These are phyloP conservation scores for Ectropis grisescens DNA, from an alignment of 1,140 invertebrate species.

Conservation along the genomic window DNA sequence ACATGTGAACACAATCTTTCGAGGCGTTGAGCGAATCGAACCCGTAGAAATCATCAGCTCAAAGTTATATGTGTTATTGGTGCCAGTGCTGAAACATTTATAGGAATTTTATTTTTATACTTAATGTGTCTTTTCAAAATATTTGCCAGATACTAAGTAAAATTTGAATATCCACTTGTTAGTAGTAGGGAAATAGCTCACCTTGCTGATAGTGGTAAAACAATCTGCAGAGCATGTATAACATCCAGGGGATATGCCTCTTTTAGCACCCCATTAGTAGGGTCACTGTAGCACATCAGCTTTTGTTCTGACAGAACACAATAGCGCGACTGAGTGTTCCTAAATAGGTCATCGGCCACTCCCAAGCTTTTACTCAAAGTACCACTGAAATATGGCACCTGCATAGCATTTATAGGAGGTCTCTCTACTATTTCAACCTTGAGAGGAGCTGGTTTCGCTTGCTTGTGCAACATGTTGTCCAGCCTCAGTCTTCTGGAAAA, in stretches of 20 bases:
- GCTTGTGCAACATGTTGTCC: constrained; percentile 35
- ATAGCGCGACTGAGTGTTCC: constrained; percentile 43
- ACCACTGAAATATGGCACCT: constrained; percentile 39
- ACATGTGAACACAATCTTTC: constrained; percentile 48
- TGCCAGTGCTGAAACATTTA: constrained; percentile 24
- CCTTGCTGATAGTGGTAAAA: constrained; percentile 52
- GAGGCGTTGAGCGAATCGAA: constrained; percentile 15
- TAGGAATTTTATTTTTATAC: constrained; percentile 1
- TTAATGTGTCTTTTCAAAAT: no score
- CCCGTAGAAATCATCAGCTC: constrained; percentile 36
- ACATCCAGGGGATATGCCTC: constrained; percentile 43
- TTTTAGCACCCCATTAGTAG: constrained; percentile 42
- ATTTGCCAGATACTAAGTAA: no score
- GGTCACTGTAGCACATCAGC: constrained; percentile 50
- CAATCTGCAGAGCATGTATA: constrained; percentile 50
- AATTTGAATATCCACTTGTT: no score
- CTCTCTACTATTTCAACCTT: constrained; percentile 36
- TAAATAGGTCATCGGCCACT: constrained; percentile 51
- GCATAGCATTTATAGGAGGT: constrained; percentile 29
- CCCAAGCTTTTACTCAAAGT: constrained; percentile 40
- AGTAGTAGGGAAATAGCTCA: constrained; percentile 12
- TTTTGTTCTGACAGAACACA: constrained; percentile 53
- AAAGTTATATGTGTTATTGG: constrained; percentile 47
- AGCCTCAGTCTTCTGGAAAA: constrained; percentile 49
- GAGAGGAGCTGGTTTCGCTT: constrained; percentile 16